Conservation (phyloP, 1,140 invertebrate genomes). For the Triops cancriformis region DNA sequence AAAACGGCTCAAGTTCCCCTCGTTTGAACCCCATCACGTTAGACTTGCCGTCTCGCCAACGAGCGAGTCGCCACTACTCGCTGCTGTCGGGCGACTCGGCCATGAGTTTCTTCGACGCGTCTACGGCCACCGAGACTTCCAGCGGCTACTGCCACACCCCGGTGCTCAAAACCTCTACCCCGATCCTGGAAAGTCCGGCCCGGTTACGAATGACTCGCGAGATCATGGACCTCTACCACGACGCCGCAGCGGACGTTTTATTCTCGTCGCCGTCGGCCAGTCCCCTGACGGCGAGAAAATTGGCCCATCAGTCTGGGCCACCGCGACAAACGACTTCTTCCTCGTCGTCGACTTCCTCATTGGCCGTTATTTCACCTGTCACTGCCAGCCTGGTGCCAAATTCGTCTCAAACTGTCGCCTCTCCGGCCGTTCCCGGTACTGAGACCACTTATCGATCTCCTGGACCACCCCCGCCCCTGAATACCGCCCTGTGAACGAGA, state of each 20-base stretch:
- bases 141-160: constrained; percentile 24
- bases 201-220: constrained; percentile 20
- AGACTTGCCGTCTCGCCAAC: constrained; percentile 22
- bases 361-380: constrained; percentile 16
- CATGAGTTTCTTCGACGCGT: background rate
- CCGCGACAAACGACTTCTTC: constrained; percentile 8
- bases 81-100: constrained; percentile 32
- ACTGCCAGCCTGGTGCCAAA: background rate
- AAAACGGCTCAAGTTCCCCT: constrained; percentile 31
- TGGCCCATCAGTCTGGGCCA: background rate
- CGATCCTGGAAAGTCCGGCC: background rate
- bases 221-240: constrained; percentile 24
- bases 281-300: background rate
- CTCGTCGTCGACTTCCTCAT: background rate
- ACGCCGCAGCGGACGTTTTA: constrained; percentile 23
- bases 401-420: background rate
- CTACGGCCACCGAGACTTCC: constrained; percentile 17
- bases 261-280: background rate
- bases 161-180: constrained; percentile 8
- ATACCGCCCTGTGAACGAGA: constrained; percentile 14
- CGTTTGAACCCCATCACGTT: constrained; percentile 25
- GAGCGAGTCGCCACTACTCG: constrained; percentile 28
- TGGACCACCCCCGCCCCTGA: constrained; percentile 13
- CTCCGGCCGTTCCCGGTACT: background rate
- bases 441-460: background rate